A percentile compares a stretch with the other conserved stretches of the same genome.
phyloP scores from a whole-genome alignment of 2,888 invertebrate genomes.

The Aelia acuminata region DNA sequence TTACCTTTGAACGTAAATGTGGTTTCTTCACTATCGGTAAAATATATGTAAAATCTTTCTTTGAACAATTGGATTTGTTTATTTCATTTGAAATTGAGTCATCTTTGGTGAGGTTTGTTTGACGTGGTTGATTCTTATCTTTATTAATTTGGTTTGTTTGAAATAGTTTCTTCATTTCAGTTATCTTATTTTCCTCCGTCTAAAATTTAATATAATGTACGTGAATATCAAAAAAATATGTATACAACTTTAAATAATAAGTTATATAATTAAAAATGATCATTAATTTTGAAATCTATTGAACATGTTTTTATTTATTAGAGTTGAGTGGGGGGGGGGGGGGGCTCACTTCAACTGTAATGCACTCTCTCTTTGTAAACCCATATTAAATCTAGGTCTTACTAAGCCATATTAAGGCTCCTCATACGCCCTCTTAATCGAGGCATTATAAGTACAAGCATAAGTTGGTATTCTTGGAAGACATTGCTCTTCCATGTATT shows the following conservation, averaged over 20 bases:
- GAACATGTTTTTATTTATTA: too few relatives aligned
- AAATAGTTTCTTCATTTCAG: too few relatives aligned
- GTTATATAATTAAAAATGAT: background rate
- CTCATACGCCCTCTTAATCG: background rate
- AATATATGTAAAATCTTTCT: conserved; percentile 53
- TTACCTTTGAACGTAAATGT: conserved; percentile 54
- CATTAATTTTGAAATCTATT: background rate
- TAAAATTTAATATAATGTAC: background rate
- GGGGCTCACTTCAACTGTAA: too few relatives aligned
- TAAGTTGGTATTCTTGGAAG: too few relatives aligned
- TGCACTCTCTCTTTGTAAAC: too few relatives aligned
- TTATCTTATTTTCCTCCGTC: background rate
- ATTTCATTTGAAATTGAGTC: background rate
- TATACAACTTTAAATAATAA: too few relatives aligned
- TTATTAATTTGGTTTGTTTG: too few relatives aligned
- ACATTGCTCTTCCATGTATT: too few relatives aligned
- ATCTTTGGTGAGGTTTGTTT: background rate
- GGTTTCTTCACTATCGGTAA: conserved; percentile 54
- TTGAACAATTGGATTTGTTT: background rate
- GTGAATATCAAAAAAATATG: too few relatives aligned
- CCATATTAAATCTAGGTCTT: too few relatives aligned
- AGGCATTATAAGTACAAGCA: background rate
- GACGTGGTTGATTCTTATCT: background rate
- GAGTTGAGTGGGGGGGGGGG: too few relatives aligned
- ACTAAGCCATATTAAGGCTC: too few relatives aligned